Evolutionary conservation across 92 coral and sea anemone species (phyloP).

Genomic region (Porites rus): DNA sequence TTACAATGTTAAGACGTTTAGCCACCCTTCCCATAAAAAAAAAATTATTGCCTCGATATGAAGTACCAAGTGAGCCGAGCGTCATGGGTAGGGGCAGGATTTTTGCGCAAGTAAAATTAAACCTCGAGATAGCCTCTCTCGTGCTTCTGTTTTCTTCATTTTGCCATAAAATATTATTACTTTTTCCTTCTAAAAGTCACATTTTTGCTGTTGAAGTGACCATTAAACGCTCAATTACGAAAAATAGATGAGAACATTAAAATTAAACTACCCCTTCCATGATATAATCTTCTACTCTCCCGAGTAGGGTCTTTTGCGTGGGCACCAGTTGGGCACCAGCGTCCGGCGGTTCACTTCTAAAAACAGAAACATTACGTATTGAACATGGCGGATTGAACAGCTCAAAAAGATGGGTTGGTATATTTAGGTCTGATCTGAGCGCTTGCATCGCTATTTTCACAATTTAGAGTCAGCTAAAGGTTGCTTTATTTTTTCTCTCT

Average conservation of each 20-base stretch:
- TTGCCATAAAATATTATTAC: background rate
- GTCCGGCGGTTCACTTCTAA: constrained; percentile 29
- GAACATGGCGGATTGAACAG: constrained; percentile 74
- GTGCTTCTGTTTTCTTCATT: background rate
- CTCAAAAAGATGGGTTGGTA: constrained; percentile 63
- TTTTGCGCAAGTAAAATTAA: no score
- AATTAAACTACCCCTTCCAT: background rate
- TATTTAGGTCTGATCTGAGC: constrained; percentile 63
- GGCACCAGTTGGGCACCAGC: constrained; percentile 20
- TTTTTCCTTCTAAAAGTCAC: no score
- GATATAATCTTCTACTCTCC: background rate
- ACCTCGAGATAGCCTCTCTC: background rate
- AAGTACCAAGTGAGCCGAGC: background rate
- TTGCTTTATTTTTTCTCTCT: constrained; percentile 19
- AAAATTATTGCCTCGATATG: background rate
- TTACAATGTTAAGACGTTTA: no score
- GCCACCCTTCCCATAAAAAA: constrained; percentile 22
- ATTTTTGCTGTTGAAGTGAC: background rate
- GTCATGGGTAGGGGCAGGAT: no score
- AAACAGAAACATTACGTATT: constrained; percentile 59
- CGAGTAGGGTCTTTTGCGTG: background rate
- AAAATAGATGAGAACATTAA: background rate
- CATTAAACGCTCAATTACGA: background rate
- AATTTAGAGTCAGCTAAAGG: constrained; percentile 36
- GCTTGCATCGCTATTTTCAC: constrained; percentile 13